Evolutionary conservation across 2,113 vertebrate genomes (phyloP), one percentile per base, ranked within the genome.

Genomic region (Nipponia nippon): DNA sequence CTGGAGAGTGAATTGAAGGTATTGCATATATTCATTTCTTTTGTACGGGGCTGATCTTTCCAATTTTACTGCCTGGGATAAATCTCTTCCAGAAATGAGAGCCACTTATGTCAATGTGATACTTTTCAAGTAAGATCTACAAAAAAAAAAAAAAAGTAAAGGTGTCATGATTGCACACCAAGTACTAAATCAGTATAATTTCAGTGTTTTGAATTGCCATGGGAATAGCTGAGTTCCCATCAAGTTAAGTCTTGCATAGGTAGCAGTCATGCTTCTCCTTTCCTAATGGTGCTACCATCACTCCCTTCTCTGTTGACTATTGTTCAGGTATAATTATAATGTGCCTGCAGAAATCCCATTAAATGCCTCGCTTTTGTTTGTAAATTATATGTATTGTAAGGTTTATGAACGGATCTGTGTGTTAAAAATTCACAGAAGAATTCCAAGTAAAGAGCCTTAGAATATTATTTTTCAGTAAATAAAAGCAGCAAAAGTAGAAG

Each of bases 231-330:
- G 27, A 93, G 63, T 79, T 95, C 81, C 80, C 96, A 96, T 90
- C 89, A 94, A 91, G 91, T 95, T 84, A 95, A 61, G 85, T 93
- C 95, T 96, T 94, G 91, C 87, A 96, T 38, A 79, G 93, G 91
- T 87, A 91, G 89, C 95, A 86, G 89, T 80, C 63, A 90, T 76
- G 61, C 73, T 89, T 90, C 84, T 94, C 72, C 93, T 93, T 91
- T 92, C 73, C 69, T 94, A 95, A 97, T 93, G 93, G 66, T 16
- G 70, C 94, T 87, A 89, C 92, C 81, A 95, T 94, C 87, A 92
- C 47, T 80, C 95, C 90, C 87, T 87, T 89, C 83, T 76, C 93
- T 69, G 63, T 89, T 71, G 81, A 95, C 67, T 86, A 91, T 86
- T 83, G 82, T 97, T 96, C 93, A 44, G 47, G 52, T 55, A 79